Evolutionary conservation across 64 coral and sea anemone species (phyloP).

Genomic region (Acropora tenuis): DNA sequence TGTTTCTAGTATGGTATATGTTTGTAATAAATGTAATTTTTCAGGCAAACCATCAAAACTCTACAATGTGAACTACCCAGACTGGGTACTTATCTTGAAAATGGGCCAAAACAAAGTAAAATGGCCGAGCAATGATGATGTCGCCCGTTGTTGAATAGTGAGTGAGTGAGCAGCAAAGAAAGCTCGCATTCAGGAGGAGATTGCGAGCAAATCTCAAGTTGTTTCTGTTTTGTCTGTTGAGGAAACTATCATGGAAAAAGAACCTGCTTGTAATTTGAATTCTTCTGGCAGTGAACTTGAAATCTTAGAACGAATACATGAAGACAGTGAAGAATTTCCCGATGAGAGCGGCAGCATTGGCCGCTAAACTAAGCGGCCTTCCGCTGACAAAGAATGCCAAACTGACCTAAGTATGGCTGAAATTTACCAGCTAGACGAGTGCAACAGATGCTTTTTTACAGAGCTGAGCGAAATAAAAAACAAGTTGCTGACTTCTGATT

Average conservation of each 20-base stretch:
- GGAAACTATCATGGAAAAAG: not conserved
- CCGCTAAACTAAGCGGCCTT: not conserved
- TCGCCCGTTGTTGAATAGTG: not conserved
- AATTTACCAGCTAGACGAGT: conserved; percentile 10
- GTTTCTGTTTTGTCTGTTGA: not conserved
- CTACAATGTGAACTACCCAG: not conserved
- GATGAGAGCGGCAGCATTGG: not conserved
- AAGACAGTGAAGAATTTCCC: not conserved
- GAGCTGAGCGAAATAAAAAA: conserved; percentile 2
- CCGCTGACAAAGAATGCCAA: conserved; percentile 1
- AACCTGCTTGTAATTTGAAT: no score
- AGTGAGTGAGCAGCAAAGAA: not conserved
- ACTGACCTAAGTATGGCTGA: conserved; percentile 1
- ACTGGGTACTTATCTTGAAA: not conserved
- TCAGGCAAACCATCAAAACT: conserved; percentile 16
- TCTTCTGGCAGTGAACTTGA: not conserved
- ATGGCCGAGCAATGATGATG: not conserved
- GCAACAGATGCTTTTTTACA: not conserved
- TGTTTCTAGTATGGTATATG: not conserved
- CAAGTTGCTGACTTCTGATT: not conserved
- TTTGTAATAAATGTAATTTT: not conserved
- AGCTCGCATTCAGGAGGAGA: not conserved
- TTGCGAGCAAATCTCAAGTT: not conserved
- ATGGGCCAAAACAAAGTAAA: not conserved
- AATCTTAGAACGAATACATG: not conserved